A percentile compares a stretch with the other conserved stretches of the same genome.
These are phyloP conservation scores for Lagocephalus sceleratus DNA, from an alignment of 2,797 vertebrate species.

Conservation along the genomic window DNA sequence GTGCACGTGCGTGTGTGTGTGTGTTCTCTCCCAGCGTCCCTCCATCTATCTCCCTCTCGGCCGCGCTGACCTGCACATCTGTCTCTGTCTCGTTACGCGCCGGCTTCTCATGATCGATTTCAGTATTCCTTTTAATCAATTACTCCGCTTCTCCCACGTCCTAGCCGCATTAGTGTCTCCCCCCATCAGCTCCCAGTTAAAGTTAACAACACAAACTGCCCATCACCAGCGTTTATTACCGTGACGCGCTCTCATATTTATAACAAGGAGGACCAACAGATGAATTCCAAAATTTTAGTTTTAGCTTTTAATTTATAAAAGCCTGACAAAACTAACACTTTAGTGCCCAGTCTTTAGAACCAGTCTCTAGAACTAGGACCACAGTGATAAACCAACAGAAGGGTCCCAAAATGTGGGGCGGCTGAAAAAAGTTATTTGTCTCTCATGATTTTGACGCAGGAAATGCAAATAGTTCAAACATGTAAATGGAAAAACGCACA, in stretches of 20 bases:
- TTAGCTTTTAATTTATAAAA: too few species aligned
- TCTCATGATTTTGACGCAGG: too few species aligned
- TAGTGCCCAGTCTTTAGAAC: too few species aligned
- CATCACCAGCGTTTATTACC: conserved; percentile 50
- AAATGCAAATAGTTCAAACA: too few species aligned
- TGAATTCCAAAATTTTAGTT: too few species aligned
- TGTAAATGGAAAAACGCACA: too few species aligned
- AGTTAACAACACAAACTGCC: conserved; percentile 56
- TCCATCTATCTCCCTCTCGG: conserved; percentile 38
- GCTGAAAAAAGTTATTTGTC: too few species aligned
- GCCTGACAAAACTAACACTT: too few species aligned
- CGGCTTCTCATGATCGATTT: conserved; percentile 67
- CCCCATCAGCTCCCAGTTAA: conserved; percentile 57
- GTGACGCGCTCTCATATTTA: conserved; percentile 56
- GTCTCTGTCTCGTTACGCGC: conserved; percentile 63
- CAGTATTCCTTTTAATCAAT: conserved; percentile 69
- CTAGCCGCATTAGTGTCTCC: conserved; percentile 68
- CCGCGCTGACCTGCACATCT: conserved; percentile 58
- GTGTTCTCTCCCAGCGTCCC: conserved; percentile 20
- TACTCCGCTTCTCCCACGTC: conserved; percentile 59
- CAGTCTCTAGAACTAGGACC: too few species aligned
- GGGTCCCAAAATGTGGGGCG: too few species aligned
- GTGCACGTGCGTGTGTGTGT: conserved; percentile 10
- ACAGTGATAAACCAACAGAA: too few species aligned
- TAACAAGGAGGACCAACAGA: conserved; percentile 15